A percentile compares a stretch with the other conserved stretches of the same genome.
Evolutionary conservation across 1,140 invertebrate genomes (phyloP).

Genomic region (Drosophila tsacasi): DNA sequence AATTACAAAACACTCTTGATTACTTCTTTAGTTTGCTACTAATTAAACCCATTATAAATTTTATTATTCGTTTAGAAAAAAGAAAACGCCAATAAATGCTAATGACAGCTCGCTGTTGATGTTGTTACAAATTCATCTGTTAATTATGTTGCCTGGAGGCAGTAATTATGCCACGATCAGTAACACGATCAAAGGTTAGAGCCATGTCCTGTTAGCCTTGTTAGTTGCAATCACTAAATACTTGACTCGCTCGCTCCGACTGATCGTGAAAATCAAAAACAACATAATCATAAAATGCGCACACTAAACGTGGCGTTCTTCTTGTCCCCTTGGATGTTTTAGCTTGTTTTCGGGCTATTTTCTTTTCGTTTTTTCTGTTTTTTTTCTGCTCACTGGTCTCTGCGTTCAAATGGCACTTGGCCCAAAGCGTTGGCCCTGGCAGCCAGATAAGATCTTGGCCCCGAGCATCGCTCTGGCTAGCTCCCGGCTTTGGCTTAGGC

Average conservation of each 20-base stretch:
- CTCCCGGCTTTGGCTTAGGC: conserved; percentile 28
- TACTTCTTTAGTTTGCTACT: not conserved
- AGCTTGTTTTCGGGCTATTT: conserved; percentile 27
- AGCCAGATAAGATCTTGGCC: conserved; percentile 75
- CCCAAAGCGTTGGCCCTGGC: conserved; percentile 72
- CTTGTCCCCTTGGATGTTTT: conserved; percentile 57
- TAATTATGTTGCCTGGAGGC: conserved; percentile 77
- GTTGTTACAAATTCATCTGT: conserved; percentile 74
- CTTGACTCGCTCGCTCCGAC: conserved; percentile 45
- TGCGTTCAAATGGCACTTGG: conserved; percentile 80
- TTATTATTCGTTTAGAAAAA: not conserved
- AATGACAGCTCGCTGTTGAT: not conserved
- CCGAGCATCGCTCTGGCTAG: conserved; percentile 31
- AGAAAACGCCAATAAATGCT: not conserved
- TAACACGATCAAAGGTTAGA: conserved; percentile 81
- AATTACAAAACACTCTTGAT: not conserved
- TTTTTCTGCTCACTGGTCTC: conserved; percentile 65
- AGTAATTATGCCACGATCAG: conserved; percentile 83
- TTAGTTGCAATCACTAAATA: conserved; percentile 69
- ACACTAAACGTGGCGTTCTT: conserved; percentile 75
- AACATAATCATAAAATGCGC: conserved; percentile 82
- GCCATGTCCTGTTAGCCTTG: conserved; percentile 47
- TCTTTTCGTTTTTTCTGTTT: conserved; percentile 11
- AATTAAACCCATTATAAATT: not conserved
- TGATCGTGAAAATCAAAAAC: conserved; percentile 82